These are phyloP conservation scores for Thumatha senex DNA, from an alignment of 2,888 invertebrate species.

Conservation along the genomic window DNA sequence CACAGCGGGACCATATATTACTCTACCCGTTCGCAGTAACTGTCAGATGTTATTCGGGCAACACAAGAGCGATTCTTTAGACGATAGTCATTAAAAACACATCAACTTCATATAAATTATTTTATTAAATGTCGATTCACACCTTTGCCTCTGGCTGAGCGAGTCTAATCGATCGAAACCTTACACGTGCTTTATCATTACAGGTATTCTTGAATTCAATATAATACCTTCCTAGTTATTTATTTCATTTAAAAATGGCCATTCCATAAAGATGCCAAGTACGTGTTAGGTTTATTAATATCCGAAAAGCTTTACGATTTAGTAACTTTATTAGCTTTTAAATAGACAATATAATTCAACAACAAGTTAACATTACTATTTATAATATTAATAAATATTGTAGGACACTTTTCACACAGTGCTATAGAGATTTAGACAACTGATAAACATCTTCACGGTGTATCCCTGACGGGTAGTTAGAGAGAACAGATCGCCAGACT, in stretches of 20 bases:
- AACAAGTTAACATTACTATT: too few species aligned
- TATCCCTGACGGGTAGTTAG: too few species aligned
- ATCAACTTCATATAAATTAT: conserved; percentile 73
- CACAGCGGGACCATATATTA: conserved; percentile 13
- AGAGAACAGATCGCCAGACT: too few species aligned
- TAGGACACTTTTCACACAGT: too few species aligned
- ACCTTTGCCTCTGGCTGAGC: conserved; percentile 64
- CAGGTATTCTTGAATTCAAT: conserved; percentile 16
- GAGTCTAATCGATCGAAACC: conserved; percentile 57
- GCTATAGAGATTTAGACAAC: too few species aligned
- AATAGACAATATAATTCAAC: too few species aligned
- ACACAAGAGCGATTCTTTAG: conserved; percentile 19
- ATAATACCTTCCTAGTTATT: neutral
- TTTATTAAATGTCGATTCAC: conserved; percentile 80
- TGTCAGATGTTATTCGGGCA: conserved; percentile 26
- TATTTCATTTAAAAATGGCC: neutral
- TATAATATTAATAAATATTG: too few species aligned
- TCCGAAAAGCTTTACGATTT: too few species aligned
- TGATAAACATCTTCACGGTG: too few species aligned
- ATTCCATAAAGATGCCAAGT: too few species aligned
- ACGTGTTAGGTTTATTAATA: too few species aligned
- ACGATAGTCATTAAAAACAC: conserved; percentile 72
- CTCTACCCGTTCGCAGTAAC: conserved; percentile 23
- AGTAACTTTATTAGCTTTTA: too few species aligned
- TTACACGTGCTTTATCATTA: conserved; percentile 44